Evolutionary conservation across 2,888 invertebrate species (phyloP), one percentile per base, ranked within the genome.

Genomic region (Hofmannophila pseudospretella): DNA sequence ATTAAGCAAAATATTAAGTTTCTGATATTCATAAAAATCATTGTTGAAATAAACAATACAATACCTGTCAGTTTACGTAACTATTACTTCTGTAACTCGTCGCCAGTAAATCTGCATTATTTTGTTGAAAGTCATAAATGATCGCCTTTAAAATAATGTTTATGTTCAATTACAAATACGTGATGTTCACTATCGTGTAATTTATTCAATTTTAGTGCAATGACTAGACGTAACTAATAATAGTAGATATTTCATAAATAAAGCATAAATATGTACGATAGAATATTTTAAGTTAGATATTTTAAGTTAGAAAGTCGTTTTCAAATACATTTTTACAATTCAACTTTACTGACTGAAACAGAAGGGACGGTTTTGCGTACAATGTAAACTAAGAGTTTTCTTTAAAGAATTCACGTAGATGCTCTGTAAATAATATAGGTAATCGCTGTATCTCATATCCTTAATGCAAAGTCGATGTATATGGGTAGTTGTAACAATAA

Each of bases 121-220:
- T 27, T 27, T 27, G n/a, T n/a, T n/a, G n/a, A n/a, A n/a, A n/a
- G n/a, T n/a, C n/a, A n/a, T n/a, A n/a, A n/a, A n/a, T n/a, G 10
- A 27, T 27, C 27, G 39, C 43, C 28, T 37, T 42, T 56, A 47
- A 47, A 47, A 43, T 31, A 56, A 56, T 48, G 5, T 4, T 54
- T 55, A 63, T 46, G 52, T 67, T 67, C 58, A 65, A 63, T n/a
- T 66, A 64, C 56, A 53, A 57, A 66, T 63, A 67, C 67, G 76
- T 75, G 76, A 78, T 74, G 68, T 74, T 75, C 67, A 69, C 67
- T 69, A 67, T 73, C 65, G 54, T 76, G 74, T 84, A 81, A 82
- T 77, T 82, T 80, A 82, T 84, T 81, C 73, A 82, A 82, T 70
- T 75, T 82, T 85, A 85, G 86, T 86, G 86, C 86, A 86, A 86